Base-by-base conservation (phyloP, 2,888 invertebrate genomes). In the Caenorhabditis sp. region DNA sequence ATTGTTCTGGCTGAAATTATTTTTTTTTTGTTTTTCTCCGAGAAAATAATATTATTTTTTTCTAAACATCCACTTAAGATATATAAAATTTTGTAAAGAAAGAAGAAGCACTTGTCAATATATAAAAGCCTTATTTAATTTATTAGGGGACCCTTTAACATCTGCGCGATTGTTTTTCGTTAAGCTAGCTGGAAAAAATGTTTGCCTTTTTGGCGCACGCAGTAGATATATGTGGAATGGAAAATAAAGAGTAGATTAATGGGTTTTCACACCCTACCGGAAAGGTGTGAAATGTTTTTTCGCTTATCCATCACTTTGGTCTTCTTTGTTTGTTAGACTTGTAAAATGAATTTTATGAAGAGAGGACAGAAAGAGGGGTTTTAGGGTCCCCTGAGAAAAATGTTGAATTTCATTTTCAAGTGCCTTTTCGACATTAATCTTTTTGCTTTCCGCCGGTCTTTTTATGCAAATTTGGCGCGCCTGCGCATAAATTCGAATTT, bases 1-100 rank as follows among this genome's bases (percentile, higher is more conserved):
- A 73, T 51, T 68, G 65, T 65, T 73, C 72, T 14, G 65, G 65
- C 72, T 73, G 68, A 21, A 73, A 72, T 12, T 26, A 51, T 21
- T 21, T 21, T 21, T 21, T 21, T 23, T 21, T 51, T 21, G 8
- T 21, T 23, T 51, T 51, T 21, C n/a, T 51, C n/a, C n/a, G n/a
- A n/a, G n/a, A 23, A 21, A 23, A 23, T 51, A 51, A 51, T 21
- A 23, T 17, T 23, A 4, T 51, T 19, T 14, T 19, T 50, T 50
- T 19, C n/a, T n/a, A n/a, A n/a, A 50, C n/a, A 19, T 51, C 51
- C 51, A 51, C 23, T 51, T 51, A 4, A 51, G 51, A 43, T 43
- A 31, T 43, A 43, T 43, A 43, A 19, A 21, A 8, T 51, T 21
- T 51, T 21, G 4, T 23, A 19, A 51, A 8, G 4, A n/a, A 51